Percentiles rank a stretch among this genome's conserved stretches.
Conservation (phyloP, 2,797 vertebrate genomes). For the Mormyrus proboscirostris region DNA sequence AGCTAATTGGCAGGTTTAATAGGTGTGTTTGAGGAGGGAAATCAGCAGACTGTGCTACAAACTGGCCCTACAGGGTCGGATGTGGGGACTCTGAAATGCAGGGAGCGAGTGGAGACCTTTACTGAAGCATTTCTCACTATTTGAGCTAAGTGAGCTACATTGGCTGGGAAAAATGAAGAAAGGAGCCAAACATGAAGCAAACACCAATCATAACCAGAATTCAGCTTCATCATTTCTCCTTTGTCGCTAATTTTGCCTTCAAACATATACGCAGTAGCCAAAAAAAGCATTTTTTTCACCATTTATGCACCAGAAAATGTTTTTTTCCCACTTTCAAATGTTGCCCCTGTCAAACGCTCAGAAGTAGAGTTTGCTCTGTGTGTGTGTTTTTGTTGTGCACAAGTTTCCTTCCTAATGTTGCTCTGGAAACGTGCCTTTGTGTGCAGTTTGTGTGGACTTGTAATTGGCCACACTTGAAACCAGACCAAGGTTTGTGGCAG, state of each 20-base stretch:
- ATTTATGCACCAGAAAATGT: background rate
- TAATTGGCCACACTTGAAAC: background rate
- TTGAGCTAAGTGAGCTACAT: background rate
- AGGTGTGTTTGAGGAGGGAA: background rate
- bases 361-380: background rate
- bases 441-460: background rate
- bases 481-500: background rate
- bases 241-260: background rate
- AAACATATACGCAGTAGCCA: background rate
- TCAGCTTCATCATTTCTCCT: background rate
- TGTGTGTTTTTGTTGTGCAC: background rate
- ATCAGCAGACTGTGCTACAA: background rate
- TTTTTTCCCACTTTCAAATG: background rate
- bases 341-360: background rate
- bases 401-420: background rate
- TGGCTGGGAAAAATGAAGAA: background rate
- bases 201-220: background rate
- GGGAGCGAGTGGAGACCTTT: background rate
- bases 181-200: background rate
- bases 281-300: background rate
- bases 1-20: background rate
- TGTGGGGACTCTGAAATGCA: background rate
- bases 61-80: background rate
- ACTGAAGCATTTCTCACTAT: background rate
- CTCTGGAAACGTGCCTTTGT: background rate